phyloP scores from a whole-genome alignment of 2,113 vertebrate species.

The Montifringilla adamsi region DNA sequence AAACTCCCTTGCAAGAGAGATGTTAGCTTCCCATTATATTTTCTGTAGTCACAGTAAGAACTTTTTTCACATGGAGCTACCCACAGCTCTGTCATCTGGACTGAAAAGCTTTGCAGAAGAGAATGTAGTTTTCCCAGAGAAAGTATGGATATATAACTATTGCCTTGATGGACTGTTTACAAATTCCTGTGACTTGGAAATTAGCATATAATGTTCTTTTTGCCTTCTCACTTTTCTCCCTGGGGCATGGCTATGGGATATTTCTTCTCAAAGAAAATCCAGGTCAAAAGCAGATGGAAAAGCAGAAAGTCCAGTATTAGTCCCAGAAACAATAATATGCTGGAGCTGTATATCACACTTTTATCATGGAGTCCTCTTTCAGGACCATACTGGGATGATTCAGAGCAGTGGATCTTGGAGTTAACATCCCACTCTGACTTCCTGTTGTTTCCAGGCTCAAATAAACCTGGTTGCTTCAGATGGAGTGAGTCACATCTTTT shows the following conservation, averaged over 20 bases:
- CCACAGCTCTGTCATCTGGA: background rate
- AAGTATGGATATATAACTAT: background rate
- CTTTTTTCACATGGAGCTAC: background rate
- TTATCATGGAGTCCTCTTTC: background rate
- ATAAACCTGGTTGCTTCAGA: background rate
- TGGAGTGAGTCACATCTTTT: background rate
- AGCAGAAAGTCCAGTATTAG: background rate
- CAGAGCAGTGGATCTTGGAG: background rate
- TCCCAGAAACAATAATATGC: background rate
- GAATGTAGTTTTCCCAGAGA: background rate
- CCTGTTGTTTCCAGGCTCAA: background rate
- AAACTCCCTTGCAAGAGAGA: background rate
- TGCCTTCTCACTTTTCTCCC: background rate
- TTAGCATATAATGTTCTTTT: background rate
- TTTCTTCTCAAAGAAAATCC: background rate
- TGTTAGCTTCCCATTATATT: background rate
- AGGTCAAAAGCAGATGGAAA: background rate
- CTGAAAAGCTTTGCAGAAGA: background rate
- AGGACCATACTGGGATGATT: background rate
- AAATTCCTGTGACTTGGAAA: background rate
- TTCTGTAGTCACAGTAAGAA: background rate
- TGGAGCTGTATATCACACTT: background rate
- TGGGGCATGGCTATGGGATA: background rate
- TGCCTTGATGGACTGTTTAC: background rate
- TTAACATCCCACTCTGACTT: background rate